These are phyloP conservation scores for Cheilosia impressa DNA, from an alignment of 2,888 invertebrate genomes.

Conservation along the genomic window DNA sequence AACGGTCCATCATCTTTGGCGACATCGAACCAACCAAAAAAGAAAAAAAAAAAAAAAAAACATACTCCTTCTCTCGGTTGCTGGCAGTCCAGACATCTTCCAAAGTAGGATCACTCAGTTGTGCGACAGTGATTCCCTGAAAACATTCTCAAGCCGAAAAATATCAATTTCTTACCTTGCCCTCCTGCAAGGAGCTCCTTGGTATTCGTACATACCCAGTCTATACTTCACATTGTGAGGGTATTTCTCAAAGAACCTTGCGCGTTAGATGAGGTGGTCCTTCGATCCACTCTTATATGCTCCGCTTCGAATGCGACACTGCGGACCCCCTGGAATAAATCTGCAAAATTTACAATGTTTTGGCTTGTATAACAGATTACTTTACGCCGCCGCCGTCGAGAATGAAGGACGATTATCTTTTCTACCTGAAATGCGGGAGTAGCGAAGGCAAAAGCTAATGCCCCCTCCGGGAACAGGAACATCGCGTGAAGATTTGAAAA, in stretches of 20 bases:
- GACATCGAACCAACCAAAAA: conserved; percentile 27
- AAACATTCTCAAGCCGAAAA: conserved; percentile 64
- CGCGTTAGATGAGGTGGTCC: conserved; percentile 36
- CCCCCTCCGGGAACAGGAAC: conserved; percentile 9
- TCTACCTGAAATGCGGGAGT: conserved; percentile 47
- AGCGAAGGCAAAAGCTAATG: conserved; percentile 45
- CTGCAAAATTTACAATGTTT: conserved; percentile 69
- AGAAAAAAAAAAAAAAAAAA: no score
- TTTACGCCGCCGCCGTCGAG: conserved; percentile 60
- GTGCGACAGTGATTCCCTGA: conserved; percentile 56
- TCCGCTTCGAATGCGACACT: conserved; percentile 41
- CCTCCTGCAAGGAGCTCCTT: conserved; percentile 33
- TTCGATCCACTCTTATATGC: neutral
- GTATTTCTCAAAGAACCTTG: conserved; percentile 21
- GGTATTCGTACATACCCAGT: conserved; percentile 10
- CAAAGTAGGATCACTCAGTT: conserved; percentile 20
- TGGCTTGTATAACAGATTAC: conserved; percentile 74
- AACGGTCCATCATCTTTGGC: conserved; percentile 63
- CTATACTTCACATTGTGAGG: neutral
- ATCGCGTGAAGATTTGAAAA: conserved; percentile 14
- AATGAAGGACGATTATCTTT: conserved; percentile 5
- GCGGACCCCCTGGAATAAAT: conserved; percentile 73
- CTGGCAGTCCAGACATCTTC: conserved; percentile 43
- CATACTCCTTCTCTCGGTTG: conserved; percentile 54
- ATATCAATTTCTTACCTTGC: conserved; percentile 60